These are phyloP conservation scores for Macropis europaea DNA, from an alignment of 2,888 invertebrate genomes.

Conservation along the genomic window DNA sequence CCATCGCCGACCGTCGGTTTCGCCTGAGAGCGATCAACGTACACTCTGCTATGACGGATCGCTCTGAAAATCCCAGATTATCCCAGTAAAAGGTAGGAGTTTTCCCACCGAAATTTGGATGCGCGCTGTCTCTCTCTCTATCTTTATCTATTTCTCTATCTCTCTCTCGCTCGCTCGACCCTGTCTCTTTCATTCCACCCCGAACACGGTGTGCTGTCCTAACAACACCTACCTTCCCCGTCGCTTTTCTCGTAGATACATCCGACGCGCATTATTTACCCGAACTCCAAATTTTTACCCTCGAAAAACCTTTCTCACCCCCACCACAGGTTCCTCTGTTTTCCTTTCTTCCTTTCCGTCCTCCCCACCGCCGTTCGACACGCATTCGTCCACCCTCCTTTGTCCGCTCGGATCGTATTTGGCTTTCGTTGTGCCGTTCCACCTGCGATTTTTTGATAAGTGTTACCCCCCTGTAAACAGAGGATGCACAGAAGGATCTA, in stretches of 20 bases:
- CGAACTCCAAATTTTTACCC: constrained; percentile 16
- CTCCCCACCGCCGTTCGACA: constrained; percentile 8
- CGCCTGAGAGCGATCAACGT: constrained; percentile 55
- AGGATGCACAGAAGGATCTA: constrained; percentile 46
- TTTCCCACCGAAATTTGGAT: constrained; percentile 60
- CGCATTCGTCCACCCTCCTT: constrained; percentile 46
- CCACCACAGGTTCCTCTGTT: background rate
- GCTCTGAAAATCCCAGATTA: constrained; percentile 69
- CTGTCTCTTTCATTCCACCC: constrained; percentile 36
- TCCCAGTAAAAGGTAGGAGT: constrained; percentile 69
- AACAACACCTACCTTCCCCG: constrained; percentile 26
- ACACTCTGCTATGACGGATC: constrained; percentile 72
- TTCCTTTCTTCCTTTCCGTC: constrained; percentile 3
- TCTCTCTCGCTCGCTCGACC: constrained; percentile 44
- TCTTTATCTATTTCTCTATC: constrained; percentile 25
- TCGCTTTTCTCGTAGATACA: constrained; percentile 37
- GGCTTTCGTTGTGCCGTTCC: constrained; percentile 41
- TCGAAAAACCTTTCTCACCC: background rate
- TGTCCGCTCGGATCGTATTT: constrained; percentile 39
- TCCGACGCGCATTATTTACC: constrained; percentile 18
- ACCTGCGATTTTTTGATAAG: constrained; percentile 42
- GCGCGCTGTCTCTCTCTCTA: constrained; percentile 51
- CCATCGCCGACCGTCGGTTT: constrained; percentile 68
- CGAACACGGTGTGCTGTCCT: constrained; percentile 31
- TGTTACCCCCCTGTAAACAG: constrained; percentile 44